phyloP scores from a whole-genome alignment of 2,113 vertebrate species.

The Sylvietta virens region DNA sequence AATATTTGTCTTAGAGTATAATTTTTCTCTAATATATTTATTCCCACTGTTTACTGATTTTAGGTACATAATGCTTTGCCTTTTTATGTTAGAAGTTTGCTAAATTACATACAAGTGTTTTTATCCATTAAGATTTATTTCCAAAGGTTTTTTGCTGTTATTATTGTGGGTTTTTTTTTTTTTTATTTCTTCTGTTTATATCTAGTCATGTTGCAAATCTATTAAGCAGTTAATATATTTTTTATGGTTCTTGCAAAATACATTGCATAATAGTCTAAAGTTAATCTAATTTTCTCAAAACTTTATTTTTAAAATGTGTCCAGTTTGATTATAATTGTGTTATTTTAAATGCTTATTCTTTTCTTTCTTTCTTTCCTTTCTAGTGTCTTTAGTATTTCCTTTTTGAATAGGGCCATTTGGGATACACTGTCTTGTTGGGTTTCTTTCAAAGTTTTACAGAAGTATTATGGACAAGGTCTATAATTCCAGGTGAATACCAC shows the following conservation, averaged over 20 bases:
- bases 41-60: background rate
- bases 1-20: background rate
- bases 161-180: background rate
- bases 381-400: background rate
- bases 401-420: background rate
- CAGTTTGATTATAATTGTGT: background rate
- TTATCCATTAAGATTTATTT: background rate
- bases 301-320: background rate
- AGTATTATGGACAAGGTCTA: background rate
- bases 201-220: background rate
- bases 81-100: background rate
- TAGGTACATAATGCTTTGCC: background rate
- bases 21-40: background rate
- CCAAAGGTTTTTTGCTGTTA: background rate
- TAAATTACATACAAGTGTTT: background rate
- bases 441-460: background rate
- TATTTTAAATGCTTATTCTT: background rate
- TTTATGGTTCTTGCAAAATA: background rate
- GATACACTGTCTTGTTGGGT: background rate
- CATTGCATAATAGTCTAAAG: background rate
- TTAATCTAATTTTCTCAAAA: background rate
- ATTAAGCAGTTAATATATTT: background rate
- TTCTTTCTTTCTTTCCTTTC: background rate
- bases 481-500: background rate
- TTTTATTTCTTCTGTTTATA: background rate